Percentiles rank a stretch among this genome's conserved stretches.
phyloP scores from a whole-genome alignment of 1,140 invertebrate species.

The Teleogryllus occipitalis region DNA sequence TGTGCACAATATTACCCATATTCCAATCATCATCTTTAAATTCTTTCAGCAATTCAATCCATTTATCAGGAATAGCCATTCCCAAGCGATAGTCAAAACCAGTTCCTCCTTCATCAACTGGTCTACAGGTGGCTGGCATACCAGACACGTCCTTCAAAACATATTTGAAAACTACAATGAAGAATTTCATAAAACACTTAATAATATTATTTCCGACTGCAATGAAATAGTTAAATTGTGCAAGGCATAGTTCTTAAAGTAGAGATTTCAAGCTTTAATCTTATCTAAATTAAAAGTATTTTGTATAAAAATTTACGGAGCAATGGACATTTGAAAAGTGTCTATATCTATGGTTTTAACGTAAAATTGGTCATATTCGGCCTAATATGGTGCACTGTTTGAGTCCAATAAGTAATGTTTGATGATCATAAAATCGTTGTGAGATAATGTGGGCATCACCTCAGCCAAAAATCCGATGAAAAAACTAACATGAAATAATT shows the following conservation, averaged over 20 bases:
- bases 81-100: conserved; percentile 97
- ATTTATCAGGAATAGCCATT: conserved; percentile 98
- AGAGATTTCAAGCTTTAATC: too few species aligned
- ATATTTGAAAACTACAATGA: not conserved
- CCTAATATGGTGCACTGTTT: too few species aligned
- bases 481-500: too few species aligned
- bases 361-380: too few species aligned
- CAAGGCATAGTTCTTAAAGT: not conserved
- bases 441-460: too few species aligned
- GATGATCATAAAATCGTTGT: too few species aligned
- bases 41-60: conserved; percentile 91
- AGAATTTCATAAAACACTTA: not conserved
- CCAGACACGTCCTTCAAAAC: conserved; percentile 83
- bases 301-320: too few species aligned
- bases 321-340: too few species aligned
- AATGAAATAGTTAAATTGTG: not conserved
- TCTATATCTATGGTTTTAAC: too few species aligned
- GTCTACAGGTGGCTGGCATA: conserved; percentile 93
- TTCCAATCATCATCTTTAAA: conserved; percentile 90
- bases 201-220: not conserved
- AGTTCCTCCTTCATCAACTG: conserved; percentile 82
- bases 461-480: too few species aligned
- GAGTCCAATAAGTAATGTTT: too few species aligned
- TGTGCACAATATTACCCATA: conserved; percentile 85
- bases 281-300: too few species aligned